phyloP scores from a whole-genome alignment of 2,113 vertebrate genomes.

The Chlorocebus sabaeus region DNA sequence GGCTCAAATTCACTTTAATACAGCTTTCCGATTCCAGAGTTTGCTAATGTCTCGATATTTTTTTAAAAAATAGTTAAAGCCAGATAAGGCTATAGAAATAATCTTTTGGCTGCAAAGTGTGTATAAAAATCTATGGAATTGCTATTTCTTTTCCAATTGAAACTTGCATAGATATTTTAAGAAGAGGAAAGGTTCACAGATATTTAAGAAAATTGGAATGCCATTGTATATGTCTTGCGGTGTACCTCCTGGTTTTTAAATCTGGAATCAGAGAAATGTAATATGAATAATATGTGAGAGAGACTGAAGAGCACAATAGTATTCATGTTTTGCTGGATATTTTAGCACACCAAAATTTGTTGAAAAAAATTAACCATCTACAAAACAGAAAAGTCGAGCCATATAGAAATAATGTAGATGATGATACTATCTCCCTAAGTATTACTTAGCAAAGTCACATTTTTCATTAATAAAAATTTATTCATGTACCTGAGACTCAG shows the following conservation, averaged over 20 bases:
- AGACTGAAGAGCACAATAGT: neutral
- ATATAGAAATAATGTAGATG: neutral
- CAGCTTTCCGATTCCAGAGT: slow-evolving; percentile 28
- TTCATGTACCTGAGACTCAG: neutral
- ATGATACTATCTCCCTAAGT: neutral
- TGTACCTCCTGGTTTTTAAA: neutral
- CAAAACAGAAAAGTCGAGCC: neutral
- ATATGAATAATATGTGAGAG: neutral
- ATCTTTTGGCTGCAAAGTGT: neutral
- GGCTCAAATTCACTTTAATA: slow-evolving; percentile 28
- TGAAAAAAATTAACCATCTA: neutral
- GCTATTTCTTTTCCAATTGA: neutral
- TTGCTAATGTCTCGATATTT: neutral
- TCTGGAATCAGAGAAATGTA: neutral
- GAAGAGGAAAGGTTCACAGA: neutral
- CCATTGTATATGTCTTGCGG: neutral
- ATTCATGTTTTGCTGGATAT: neutral
- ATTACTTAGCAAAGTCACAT: neutral
- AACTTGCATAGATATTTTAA: neutral
- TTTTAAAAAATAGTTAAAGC: neutral
- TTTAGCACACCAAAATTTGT: neutral
- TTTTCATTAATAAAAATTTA: neutral
- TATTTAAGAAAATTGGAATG: neutral
- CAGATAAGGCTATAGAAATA: neutral
- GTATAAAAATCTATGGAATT: neutral